Base-by-base conservation (phyloP, 2,888 invertebrate genomes). In the Acleris holmiana region DNA sequence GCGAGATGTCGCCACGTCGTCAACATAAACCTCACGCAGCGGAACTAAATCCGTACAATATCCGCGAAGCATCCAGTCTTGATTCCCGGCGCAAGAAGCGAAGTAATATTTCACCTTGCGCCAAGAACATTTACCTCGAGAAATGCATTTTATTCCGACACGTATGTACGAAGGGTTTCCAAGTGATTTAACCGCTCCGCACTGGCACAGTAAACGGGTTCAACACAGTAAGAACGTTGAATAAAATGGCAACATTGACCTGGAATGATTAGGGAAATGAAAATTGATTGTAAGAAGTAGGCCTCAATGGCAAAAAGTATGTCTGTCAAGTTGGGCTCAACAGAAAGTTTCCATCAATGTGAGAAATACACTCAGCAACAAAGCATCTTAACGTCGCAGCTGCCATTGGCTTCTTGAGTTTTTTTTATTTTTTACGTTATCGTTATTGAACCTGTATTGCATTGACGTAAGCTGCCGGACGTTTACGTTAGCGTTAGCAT, bases 121-220 rank as follows among this genome's bases (percentile, higher is more conserved):
- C 60, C 59, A 60, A 55, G 65, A 60, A 46, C 65, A 53, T 65
- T 65, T 65, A 60, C 65, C 65, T 65, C 59, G 65, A 65, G 65
- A 65, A 65, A 65, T 65, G 65, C 60, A 65, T 65, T 65, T 65
- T 65, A 65, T 60, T 65, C 65, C 59, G 50, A 65, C 65, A 65
- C 65, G 60, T 65, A 65, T 65, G 65, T 65, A 60, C 65, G 65
- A 65, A 60, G 65, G 65, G 65, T 60, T 65, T 65, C 65, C 65
- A 55, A 60, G 65, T 65, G 65, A 65, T 65, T 65, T 65, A 65
- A 65, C 65, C 49, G 59, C 54, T 59, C 64, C 64, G 19, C 51
- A 41, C 58, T 41, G 25, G 15, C 61, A 15, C 64, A 64, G 64
- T 41, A 13, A 4, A 47, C 7, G 25, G 25, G 13, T 18, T 53